These are phyloP conservation scores for Phortica okadai DNA, from an alignment of 2,888 invertebrate species.

Conservation along the genomic window DNA sequence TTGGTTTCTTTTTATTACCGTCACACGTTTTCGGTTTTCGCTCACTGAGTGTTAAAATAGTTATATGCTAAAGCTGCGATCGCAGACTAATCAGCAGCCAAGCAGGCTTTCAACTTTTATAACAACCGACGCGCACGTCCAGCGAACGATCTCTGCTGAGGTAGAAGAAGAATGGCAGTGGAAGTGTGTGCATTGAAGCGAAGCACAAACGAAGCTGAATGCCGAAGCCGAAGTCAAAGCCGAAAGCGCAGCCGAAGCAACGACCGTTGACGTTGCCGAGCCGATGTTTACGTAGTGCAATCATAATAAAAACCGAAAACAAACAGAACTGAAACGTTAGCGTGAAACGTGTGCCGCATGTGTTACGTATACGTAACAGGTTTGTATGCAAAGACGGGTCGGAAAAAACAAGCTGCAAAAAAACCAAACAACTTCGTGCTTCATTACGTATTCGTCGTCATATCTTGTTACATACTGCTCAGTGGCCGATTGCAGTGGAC, in stretches of 20 bases:
- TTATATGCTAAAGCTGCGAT: conserved; percentile 66
- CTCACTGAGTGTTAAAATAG: conserved; percentile 43
- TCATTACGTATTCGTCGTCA: not conserved
- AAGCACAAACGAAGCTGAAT: not conserved
- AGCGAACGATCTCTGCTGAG: conserved; percentile 18
- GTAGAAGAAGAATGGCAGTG: conserved; percentile 44
- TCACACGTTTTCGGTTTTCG: not conserved
- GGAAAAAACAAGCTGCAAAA: not conserved
- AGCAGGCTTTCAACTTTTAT: conserved; percentile 70
- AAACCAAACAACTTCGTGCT: not conserved
- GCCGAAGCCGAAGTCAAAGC: not conserved
- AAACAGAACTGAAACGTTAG: not conserved
- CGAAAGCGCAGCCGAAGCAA: conserved; percentile 8
- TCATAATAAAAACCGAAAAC: not conserved
- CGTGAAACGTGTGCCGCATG: not conserved
- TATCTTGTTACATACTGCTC: not conserved
- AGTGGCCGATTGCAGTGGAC: not conserved
- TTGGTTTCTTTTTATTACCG: not conserved
- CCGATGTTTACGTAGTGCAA: not conserved
- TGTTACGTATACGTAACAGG: conserved; percentile 13
- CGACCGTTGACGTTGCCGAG: not conserved
- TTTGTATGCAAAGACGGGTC: no score
- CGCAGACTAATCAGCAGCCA: conserved; percentile 74
- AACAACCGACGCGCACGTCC: conserved; percentile 47
- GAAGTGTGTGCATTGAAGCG: conserved; percentile 4